A percentile compares a stretch with the other conserved stretches of the same genome.
These are phyloP conservation scores for Ceyx erithaca DNA, from an alignment of 2,797 vertebrate species.

Conservation along the genomic window DNA sequence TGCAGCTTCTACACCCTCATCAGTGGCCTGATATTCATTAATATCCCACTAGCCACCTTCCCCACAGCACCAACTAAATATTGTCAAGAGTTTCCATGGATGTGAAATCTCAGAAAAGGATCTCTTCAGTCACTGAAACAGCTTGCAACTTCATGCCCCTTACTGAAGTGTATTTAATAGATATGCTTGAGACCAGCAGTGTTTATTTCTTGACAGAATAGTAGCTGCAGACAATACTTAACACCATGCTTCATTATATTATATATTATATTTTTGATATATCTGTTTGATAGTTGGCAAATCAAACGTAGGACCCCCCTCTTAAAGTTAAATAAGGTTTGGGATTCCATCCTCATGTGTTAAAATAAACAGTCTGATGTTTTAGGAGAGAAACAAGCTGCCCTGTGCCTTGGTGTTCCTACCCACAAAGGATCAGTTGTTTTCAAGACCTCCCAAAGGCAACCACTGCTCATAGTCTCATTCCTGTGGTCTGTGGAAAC, in stretches of 20 bases:
- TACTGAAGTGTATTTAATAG: not conserved
- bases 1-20: not conserved
- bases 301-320: not conserved
- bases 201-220: not conserved
- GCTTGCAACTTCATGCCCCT: not conserved
- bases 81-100: not conserved
- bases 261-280: not conserved
- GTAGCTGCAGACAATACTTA: not conserved
- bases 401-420: not conserved
- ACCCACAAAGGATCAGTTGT: constrained; percentile 1
- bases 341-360: not conserved
- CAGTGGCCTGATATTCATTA: not conserved
- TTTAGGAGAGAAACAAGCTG: constrained; percentile 13
- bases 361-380: constrained; percentile 25
- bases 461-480: constrained; percentile 25
- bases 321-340: not conserved
- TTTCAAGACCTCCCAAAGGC: constrained; percentile 45
- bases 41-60: not conserved
- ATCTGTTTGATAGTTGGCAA: not conserved
- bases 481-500: constrained; percentile 61
- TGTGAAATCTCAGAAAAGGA: not conserved
- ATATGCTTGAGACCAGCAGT: not conserved
- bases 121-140: not conserved
- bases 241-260: not conserved
- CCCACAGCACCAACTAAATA: not conserved